Base-by-base conservation (phyloP, 2,113 vertebrate species). In the Atherinomorus stipes region DNA sequence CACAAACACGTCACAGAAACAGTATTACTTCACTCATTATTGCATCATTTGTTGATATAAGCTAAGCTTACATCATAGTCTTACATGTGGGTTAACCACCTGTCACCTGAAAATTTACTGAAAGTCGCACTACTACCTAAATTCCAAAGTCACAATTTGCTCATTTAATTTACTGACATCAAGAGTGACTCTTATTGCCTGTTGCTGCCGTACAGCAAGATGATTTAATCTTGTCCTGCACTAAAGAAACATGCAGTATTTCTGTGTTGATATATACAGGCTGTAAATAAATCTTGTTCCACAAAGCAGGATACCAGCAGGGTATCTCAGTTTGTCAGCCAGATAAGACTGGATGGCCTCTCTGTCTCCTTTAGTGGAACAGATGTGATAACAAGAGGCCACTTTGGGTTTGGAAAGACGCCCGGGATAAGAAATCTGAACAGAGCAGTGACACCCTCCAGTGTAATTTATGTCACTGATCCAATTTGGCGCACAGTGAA, bases 311-410 rank as follows among this genome's bases (percentile, higher is more conserved):
- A 42, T n/a, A 42, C 44, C 45, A 6, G 22, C 15, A 25, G 40
- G 62, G 37, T 71, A 53, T 71, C 51, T 84, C 54, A 59, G 42
- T 45, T 1, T 54, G 51, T 70, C 67, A 44, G 66, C 18, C 47
- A 70, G 80, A 88, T 87, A 82, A 78, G 63, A 68, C 49, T 21
- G 31, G 11, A 72, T 56, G 53, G 47, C 42, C 58, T 74, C 72
- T 79, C 37, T 64, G 83, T 82, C 64, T 76, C 34, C 64, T 71
- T 31, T 37, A 60, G 37, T 69, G 59, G 64, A 81, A 73, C 54
- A 79, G 37, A 69, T 66, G 42, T 70, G 60, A 80, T 80, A 53
- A 71, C 25, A 69, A 72, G 57, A 28, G 25, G 26, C 23, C 47
- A 53, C 31, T 71, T 56, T 54, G 57, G 74, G 34, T 49, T 54